Evolutionary conservation across 2,888 invertebrate species (phyloP).

Genomic region (Anthoptus insignis): DNA sequence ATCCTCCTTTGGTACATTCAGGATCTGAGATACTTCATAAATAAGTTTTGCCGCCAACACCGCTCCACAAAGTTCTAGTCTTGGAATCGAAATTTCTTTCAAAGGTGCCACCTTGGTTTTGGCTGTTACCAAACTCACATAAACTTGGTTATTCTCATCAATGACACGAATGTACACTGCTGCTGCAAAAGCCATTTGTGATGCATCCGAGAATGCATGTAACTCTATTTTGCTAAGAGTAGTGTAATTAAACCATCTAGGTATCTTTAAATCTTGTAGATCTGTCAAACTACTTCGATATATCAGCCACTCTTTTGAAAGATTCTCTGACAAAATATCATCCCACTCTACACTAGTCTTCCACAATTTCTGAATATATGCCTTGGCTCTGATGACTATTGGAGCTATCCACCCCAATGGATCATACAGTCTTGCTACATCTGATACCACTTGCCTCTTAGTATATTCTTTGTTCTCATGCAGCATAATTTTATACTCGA

Average conservation of each 20-base stretch:
- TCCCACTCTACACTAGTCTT: slow-evolving; percentile 16
- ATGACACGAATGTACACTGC: slow-evolving; percentile 14
- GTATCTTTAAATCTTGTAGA: not conserved
- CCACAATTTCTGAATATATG: slow-evolving; percentile 18
- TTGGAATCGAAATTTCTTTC: slow-evolving; percentile 14
- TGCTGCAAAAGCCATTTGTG: slow-evolving; percentile 5
- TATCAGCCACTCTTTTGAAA: slow-evolving; percentile 3
- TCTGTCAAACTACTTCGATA: slow-evolving; percentile 1
- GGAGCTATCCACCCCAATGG: slow-evolving; percentile 53
- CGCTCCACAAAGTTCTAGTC: slow-evolving; percentile 8
- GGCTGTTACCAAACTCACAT: slow-evolving; percentile 3
- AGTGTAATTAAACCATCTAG: slow-evolving; percentile 1
- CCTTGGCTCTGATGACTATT: slow-evolving; percentile 29
- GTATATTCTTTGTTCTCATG: slow-evolving; percentile 31
- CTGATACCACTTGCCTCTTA: slow-evolving; percentile 49
- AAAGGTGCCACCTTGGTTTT: slow-evolving; percentile 18
- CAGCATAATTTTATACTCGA: slow-evolving; percentile 41
- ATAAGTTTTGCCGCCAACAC: slow-evolving; percentile 7
- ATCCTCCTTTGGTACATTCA: slow-evolving; percentile 9
- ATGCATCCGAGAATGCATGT: slow-evolving; percentile 10
- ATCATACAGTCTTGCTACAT: slow-evolving; percentile 51
- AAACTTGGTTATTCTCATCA: not conserved
- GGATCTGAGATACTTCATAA: slow-evolving; percentile 5
- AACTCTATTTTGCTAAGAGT: not conserved
- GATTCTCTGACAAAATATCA: not conserved